These are phyloP conservation scores for Plebejus anna DNA, from an alignment of 2,888 invertebrate species.

Conservation along the genomic window DNA sequence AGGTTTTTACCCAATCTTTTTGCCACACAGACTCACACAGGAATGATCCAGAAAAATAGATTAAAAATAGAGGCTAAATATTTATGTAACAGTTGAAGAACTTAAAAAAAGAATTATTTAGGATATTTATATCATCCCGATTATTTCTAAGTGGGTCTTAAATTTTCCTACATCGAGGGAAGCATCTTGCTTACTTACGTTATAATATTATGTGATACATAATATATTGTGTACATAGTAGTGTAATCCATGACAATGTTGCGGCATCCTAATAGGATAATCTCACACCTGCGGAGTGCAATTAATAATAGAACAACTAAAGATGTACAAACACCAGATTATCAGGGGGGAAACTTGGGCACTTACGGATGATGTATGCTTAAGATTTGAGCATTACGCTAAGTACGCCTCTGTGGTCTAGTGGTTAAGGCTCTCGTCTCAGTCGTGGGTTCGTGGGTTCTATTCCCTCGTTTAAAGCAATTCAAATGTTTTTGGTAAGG, in stretches of 20 bases:
- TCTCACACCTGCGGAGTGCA: slow-evolving; percentile 74
- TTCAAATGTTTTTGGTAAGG: no score
- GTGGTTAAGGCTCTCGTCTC: background rate
- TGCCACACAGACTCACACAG: no score
- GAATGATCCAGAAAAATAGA: no score
- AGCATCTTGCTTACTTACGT: background rate
- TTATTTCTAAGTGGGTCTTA: no score
- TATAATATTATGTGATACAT: no score
- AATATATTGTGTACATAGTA: background rate
- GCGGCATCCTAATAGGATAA: slow-evolving; percentile 74
- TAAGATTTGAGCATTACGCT: slow-evolving; percentile 13
- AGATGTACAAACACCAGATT: slow-evolving; percentile 54
- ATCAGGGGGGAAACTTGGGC: slow-evolving; percentile 31
- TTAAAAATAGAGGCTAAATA: no score
- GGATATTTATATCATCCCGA: no score
- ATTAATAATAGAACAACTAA: slow-evolving; percentile 70
- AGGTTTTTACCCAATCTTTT: background rate
- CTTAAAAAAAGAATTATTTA: no score
- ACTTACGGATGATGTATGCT: slow-evolving; percentile 32
- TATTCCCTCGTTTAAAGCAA: background rate
- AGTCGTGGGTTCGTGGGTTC: background rate
- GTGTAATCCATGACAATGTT: slow-evolving; percentile 37
- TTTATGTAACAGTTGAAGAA: no score
- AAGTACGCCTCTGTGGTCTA: background rate
- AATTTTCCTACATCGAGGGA: background rate